Percentiles rank a stretch among this genome's conserved stretches.
These are phyloP conservation scores for Hemistola chrysoprasaria DNA, from an alignment of 2,888 invertebrate species.

Conservation along the genomic window DNA sequence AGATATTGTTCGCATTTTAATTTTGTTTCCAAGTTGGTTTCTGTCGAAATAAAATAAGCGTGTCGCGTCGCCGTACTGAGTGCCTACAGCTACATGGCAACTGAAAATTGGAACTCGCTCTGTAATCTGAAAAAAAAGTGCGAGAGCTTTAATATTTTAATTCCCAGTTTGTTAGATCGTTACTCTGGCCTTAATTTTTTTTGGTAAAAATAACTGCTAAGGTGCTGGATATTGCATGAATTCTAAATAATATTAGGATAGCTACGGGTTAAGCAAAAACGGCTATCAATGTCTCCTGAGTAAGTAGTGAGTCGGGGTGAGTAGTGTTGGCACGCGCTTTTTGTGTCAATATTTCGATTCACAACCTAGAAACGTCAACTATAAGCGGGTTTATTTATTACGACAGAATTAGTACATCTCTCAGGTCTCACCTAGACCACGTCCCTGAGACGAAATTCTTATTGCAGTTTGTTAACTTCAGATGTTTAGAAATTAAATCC, in stretches of 20 bases:
- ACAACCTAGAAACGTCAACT: constrained; percentile 74
- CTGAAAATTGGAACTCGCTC: constrained; percentile 26
- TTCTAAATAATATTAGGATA: too few species aligned
- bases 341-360: constrained; percentile 73
- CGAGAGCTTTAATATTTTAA: constrained; percentile 16
- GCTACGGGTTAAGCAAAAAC: too few species aligned
- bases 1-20: constrained; percentile 57
- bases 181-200: not conserved
- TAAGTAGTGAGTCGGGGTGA: constrained; percentile 15
- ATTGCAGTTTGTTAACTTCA: constrained; percentile 38
- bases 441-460: constrained; percentile 58
- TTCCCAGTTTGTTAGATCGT: constrained; percentile 12
- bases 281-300: too few species aligned
- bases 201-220: too few species aligned
- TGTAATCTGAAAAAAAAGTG: constrained; percentile 21
- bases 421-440: constrained; percentile 47
- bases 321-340: constrained; percentile 62
- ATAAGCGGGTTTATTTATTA: constrained; percentile 68
- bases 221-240: too few species aligned
- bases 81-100: constrained; percentile 35
- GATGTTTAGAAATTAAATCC: constrained; percentile 19
- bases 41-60: constrained; percentile 44
- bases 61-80: constrained; percentile 34
- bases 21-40: constrained; percentile 50
- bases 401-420: constrained; percentile 64